phyloP scores from a whole-genome alignment of 2,797 vertebrate species.

The Cottoperca gobio region DNA sequence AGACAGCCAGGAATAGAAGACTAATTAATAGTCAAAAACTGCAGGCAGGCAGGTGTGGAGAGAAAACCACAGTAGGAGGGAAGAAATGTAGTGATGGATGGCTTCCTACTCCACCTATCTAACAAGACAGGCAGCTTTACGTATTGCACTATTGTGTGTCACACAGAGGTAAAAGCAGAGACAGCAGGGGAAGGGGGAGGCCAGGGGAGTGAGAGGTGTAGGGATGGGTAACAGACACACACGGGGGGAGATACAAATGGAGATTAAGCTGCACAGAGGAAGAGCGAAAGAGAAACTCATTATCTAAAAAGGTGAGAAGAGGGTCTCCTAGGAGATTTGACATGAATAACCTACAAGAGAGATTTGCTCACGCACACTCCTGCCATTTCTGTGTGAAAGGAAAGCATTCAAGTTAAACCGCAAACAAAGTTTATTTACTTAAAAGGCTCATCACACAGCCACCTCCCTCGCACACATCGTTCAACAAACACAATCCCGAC shows the following conservation, averaged over 20 bases:
- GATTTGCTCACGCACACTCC: slow-evolving; percentile 41
- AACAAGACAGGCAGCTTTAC: slow-evolving; percentile 42
- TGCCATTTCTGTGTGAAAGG: slow-evolving; percentile 17
- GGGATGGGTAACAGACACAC: slow-evolving; percentile 22
- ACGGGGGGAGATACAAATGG: slow-evolving; percentile 4
- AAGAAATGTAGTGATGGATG: slow-evolving; percentile 33
- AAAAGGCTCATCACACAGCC: slow-evolving; percentile 48
- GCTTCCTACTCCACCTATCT: slow-evolving; percentile 20
- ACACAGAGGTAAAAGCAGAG: slow-evolving; percentile 35
- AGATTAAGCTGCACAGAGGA: slow-evolving; percentile 38
- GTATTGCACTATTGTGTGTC: slow-evolving; percentile 26
- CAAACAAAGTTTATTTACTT: slow-evolving; percentile 68
- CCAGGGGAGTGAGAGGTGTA: slow-evolving; percentile 2
- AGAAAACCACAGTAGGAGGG: slow-evolving; percentile 49
- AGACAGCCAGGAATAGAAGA: slow-evolving; percentile 72
- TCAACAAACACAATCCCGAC: slow-evolving; percentile 55
- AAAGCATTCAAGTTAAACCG: slow-evolving; percentile 43
- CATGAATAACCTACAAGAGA: slow-evolving; percentile 31
- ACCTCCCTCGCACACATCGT: slow-evolving; percentile 17
- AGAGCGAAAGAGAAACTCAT: slow-evolving; percentile 41
- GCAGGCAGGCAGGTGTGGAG: slow-evolving; percentile 68
- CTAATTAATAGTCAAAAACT: slow-evolving; percentile 80
- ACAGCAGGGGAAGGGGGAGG: neutral
- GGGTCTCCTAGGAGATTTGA: slow-evolving; percentile 57
- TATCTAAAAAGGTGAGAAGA: slow-evolving; percentile 49